Conservation (phyloP, 2,797 vertebrate species). For the Hylomyscus alleni region DNA sequence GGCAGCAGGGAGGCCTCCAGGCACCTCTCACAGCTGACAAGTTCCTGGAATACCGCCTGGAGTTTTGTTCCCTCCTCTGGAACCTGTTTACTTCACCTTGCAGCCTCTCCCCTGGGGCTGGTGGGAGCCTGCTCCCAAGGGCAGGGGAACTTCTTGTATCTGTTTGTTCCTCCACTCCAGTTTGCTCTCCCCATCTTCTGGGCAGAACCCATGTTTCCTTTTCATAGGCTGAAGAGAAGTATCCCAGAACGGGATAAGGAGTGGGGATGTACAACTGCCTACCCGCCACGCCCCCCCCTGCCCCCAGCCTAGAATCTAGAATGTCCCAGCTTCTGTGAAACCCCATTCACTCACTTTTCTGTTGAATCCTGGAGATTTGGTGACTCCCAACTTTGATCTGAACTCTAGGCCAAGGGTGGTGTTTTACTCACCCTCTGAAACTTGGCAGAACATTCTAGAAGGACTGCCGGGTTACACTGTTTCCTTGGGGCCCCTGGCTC, state of each 20-base stretch:
- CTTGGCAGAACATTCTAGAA: background rate
- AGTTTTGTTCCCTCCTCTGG: background rate
- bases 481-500: background rate
- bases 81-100: background rate
- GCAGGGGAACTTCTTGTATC: background rate
- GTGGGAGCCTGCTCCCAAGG: background rate
- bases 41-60: background rate
- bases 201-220: background rate
- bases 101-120: background rate
- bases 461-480: background rate
- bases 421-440: background rate
- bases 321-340: background rate
- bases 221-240: background rate
- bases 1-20: background rate
- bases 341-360: conserved; percentile 4
- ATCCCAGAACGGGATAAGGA: background rate
- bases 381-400: background rate
- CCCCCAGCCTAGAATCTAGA: background rate
- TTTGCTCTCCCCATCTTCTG: background rate
- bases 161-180: background rate
- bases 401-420: background rate
- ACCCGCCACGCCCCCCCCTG: no score
- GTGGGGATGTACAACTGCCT: no score
- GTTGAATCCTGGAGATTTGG: background rate
- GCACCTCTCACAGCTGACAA: background rate